Evolutionary conservation across 2,797 vertebrate species (phyloP).

Genomic region (Acropternis orthonyx): DNA sequence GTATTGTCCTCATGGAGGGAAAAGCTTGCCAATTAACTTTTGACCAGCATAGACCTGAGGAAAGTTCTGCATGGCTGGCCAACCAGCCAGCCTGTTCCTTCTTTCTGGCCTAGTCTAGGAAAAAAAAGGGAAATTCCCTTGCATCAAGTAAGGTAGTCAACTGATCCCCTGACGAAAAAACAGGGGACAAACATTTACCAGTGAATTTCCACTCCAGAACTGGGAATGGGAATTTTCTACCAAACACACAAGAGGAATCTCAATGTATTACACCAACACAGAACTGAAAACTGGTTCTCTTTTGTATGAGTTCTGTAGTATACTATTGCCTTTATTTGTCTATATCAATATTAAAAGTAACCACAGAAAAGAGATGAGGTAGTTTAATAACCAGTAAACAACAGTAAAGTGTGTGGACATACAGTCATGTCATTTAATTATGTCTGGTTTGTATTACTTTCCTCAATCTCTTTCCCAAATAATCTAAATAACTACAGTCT

Average conservation of each 20-base stretch:
- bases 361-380: background rate
- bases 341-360: background rate
- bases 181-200: slow-evolving; percentile 47
- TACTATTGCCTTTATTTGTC: background rate
- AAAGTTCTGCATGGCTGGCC: slow-evolving; percentile 34
- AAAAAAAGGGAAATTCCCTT: slow-evolving; percentile 46
- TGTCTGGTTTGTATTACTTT: background rate
- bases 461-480: background rate
- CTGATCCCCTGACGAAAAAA: background rate
- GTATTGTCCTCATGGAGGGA: background rate
- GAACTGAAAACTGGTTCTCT: background rate
- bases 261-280: background rate
- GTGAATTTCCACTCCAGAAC: slow-evolving; percentile 41
- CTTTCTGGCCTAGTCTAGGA: background rate
- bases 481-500: background rate
- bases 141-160: background rate
- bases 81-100: background rate
- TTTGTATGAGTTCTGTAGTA: background rate
- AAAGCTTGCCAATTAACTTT: background rate
- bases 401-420: background rate
- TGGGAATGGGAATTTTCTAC: background rate
- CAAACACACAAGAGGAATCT: background rate
- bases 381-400: background rate
- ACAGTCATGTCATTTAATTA: background rate
- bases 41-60: background rate